These are phyloP conservation scores for Eleutherodactylus coqui DNA, from an alignment of 2,797 vertebrate species.

Conservation along the genomic window DNA sequence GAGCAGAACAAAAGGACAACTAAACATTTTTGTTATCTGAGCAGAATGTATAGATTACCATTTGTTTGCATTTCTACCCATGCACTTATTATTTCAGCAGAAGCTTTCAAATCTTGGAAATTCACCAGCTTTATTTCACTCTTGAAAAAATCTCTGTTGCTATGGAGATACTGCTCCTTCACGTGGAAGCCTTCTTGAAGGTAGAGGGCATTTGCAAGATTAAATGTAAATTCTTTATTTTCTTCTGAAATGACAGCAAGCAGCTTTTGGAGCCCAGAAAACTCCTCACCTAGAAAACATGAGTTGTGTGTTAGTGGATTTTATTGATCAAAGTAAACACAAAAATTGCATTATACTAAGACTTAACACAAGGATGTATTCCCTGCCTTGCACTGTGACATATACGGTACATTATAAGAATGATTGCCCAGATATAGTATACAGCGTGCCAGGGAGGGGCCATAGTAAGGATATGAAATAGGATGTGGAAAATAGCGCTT, in stretches of 20 bases:
- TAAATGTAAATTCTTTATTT: conserved; percentile 77
- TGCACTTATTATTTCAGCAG: conserved; percentile 76
- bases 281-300: conserved; percentile 70
- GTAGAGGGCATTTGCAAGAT: conserved; percentile 80
- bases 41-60: conserved; percentile 73
- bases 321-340: conserved; percentile 66
- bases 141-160: conserved; percentile 78
- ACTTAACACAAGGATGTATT: neutral
- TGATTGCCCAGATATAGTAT: conserved; percentile 28
- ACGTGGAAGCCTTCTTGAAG: conserved; percentile 78
- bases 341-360: conserved; percentile 52
- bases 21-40: conserved; percentile 64
- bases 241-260: conserved; percentile 69
- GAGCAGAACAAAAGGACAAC: conserved; percentile 28
- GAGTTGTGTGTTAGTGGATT: conserved; percentile 64
- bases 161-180: conserved; percentile 80
- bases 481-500: conserved; percentile 19
- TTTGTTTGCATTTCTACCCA: conserved; percentile 81
- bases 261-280: conserved; percentile 69
- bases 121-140: conserved; percentile 76
- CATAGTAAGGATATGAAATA: conserved; percentile 23
- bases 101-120: conserved; percentile 78
- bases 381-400: neutral
- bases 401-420: conserved; percentile 15
- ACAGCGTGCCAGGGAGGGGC: neutral